Base-by-base conservation (phyloP, 1,140 invertebrate species). In the Drosophila sechellia region DNA sequence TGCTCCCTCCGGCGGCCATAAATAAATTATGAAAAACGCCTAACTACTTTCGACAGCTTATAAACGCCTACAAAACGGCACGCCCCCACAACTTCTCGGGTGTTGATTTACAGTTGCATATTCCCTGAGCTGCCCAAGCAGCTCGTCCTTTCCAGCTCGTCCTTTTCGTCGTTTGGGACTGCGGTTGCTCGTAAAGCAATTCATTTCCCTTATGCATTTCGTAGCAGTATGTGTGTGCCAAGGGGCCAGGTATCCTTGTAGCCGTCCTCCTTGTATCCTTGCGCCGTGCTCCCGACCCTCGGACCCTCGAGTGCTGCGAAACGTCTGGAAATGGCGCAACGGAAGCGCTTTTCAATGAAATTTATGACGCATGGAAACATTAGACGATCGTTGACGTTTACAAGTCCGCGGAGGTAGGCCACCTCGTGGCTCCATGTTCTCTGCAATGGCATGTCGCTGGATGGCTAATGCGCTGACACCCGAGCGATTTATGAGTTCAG, bases 1-100 rank as follows among this genome's bases (percentile, higher is more conserved):
- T 74, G 65, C 72, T 71, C 63, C 37, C 42, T 48, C 50, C 69
- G 79, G 59, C 61, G 61, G 53, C 55, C 84, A 89, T 89, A 89
- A 89, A 89, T 89, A 89, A 90, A 89, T 89, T 89, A 89, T 89
- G 84, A 89, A 89, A 90, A 89, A 90, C 85, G 84, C 84, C 89
- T 89, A 89, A 89, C 84, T 84, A 90, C 84, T 89, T 89, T 89
- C 84, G 84, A 89, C 84, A 89, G 84, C 84, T 90, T 89, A 89
- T 89, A 90, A 87, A 81, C 83, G 83, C 83, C 83, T 86, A 86
- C 83, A 66, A 79, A 87, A 79, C 79, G 83, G 58, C 55, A 63
- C 58, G 66, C 66, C 27, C 59, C 80, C 84, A 49, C 79, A 79
- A 80, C 79, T 89, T 79, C 57, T 69, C 48, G 43, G 78, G 74